Evolutionary conservation across 2,888 invertebrate species (phyloP), one percentile per base, ranked within the genome.

Genomic region (Drosophila kuntzei): DNA sequence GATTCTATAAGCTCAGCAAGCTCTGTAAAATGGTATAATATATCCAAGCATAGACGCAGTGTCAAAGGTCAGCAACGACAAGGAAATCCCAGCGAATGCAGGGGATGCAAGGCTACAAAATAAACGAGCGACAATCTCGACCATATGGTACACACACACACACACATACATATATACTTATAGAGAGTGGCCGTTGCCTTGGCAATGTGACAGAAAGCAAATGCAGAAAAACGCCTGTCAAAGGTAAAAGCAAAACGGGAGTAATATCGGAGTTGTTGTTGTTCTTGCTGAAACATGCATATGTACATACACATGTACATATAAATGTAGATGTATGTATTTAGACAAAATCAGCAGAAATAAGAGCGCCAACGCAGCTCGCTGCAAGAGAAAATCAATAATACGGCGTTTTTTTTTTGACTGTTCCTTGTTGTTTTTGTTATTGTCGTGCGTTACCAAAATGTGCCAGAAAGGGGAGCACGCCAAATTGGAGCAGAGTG

Each of bases 131-230:
- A 53, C 53, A 78, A 62, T 79, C 63, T 63, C 69, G 59, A 58
- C 57, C 86, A 81, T 87, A 81, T 87, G 88, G 73, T 46, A 46
- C 39, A 61, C 59, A 51, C 44, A 54, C n/a, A 41, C 25, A 41
- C 8, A 41, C 41, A 27, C 29, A 39, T 16, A 27, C 36, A 12
- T 3, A 36, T 5, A 39, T 16, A 27, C 36, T 9, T 3, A 36
- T 5, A 39, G 6, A 12, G 11, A 25, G 51, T 41, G 50, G 54
- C 54, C 68, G 88, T 72, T 78, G 80, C 87, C 82, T 88, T 88
- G 87, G 81, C 89, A 84, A 77, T 76, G 81, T 79, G 87, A 83
- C 84, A 76, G 65, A 84, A 83, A 74, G 70, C 68, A 86, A 86
- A 80, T 74, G 77, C 81, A 64, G 53, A 71, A 53, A 71, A 67